Evolutionary conservation across 2,797 vertebrate species (phyloP), one percentile per base, ranked within the genome.

Genomic region (Balearica regulorum): DNA sequence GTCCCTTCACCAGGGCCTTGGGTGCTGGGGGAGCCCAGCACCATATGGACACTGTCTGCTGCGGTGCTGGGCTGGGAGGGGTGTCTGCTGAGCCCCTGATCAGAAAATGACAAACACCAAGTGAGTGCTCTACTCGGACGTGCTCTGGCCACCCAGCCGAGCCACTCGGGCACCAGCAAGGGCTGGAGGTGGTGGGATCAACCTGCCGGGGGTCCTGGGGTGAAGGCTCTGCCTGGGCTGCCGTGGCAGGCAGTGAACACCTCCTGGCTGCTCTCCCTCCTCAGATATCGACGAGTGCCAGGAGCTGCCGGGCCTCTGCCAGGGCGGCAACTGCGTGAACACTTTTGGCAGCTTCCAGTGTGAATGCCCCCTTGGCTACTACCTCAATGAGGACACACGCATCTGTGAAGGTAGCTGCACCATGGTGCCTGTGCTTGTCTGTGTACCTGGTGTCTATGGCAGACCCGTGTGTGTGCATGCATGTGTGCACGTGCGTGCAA

Each of bases 331-430:
- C 94, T 99, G 99, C 5, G 98, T 99, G 39, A 99, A 99, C 96
- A 99, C 99, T 10, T 99, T 99, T 13, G 99, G 99, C 85, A 99
- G 99, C 95, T 99, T 99, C 98, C 99, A 99, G 97, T 99, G 99
- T 5, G 98, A 99, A 70, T 99, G 99, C 87, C 99, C 99, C 8
- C 96, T 98, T 1, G 99, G 99, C n/a, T 99, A 99, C 96, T 99
- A 99, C 95, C 98, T 99, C 72, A 99, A 98, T 3, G 98, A 99
- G 94, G 98, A 98, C 93, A 99, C 98, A 0, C 98, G 99, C 54
- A 98, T 99, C 97, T 99, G 99, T 65, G 99, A 99, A 96, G 99
- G 99, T 99, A 97, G 5, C 31, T 13, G 35, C 20, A 11, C n/a
- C 2, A 0, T 8, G 20, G 26, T 18, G 48, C 28, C 29, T 7